phyloP scores from a whole-genome alignment of 30 jellyfish, hydroid and myxozoan genomes.

The Pelagia noctiluca region DNA sequence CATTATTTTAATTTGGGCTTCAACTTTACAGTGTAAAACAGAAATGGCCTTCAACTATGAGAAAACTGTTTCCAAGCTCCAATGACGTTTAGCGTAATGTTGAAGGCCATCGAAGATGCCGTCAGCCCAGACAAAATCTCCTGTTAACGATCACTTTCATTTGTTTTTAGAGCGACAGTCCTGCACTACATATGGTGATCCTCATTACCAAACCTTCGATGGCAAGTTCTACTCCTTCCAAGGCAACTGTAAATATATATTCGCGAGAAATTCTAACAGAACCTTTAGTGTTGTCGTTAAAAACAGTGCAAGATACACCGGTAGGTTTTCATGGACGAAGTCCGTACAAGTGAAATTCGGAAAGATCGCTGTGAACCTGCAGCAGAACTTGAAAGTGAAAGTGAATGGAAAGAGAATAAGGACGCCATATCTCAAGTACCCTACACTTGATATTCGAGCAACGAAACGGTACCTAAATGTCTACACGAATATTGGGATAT shows the following conservation, averaged over 20 bases:
- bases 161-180: constrained; percentile 50
- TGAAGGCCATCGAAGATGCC: too few species aligned
- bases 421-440: constrained; percentile 74
- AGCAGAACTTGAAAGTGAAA: constrained; percentile 79
- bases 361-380: constrained; percentile 54
- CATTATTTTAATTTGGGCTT: too few species aligned
- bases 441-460: constrained; percentile 77
- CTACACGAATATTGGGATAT: constrained; percentile 73
- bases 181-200: constrained; percentile 91
- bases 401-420: constrained; percentile 66
- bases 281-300: constrained; percentile 56
- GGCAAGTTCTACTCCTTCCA: constrained; percentile 86
- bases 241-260: constrained; percentile 83
- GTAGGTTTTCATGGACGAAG: constrained; percentile 85
- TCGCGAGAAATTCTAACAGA: constrained; percentile 59
- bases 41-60: too few species aligned
- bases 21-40: too few species aligned
- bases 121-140: too few species aligned
- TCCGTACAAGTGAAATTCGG: constrained; percentile 69
- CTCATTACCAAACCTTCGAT: constrained; percentile 92
- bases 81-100: too few species aligned
- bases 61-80: too few species aligned
- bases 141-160: background rate
- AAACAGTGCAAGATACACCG: constrained; percentile 78
- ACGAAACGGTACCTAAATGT: constrained; percentile 70